phyloP scores from a whole-genome alignment of 1,140 invertebrate species.

The Polyergus mexicanus region DNA sequence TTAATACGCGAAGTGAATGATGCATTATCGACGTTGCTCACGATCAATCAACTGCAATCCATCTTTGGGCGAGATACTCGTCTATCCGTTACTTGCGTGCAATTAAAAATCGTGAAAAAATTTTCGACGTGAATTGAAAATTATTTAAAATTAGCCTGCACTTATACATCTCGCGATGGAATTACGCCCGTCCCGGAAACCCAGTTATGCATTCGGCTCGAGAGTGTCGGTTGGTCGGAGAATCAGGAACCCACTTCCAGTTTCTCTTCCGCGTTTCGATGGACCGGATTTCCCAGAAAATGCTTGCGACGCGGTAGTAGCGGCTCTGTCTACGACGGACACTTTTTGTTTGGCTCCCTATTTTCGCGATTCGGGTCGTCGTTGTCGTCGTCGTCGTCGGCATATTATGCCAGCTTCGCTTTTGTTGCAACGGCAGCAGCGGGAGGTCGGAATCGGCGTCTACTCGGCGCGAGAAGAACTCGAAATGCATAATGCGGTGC shows the following conservation, averaged over 20 bases:
- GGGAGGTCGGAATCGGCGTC: neutral
- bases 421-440: neutral
- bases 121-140: neutral
- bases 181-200: constrained; percentile 58
- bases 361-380: constrained; percentile 40
- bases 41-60: neutral
- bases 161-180: constrained; percentile 39
- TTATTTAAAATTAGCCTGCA: neutral
- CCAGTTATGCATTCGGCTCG: constrained; percentile 20
- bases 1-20: neutral
- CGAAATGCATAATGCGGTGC: constrained; percentile 28
- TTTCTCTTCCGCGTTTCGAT: neutral
- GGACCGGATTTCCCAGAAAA: constrained; percentile 9
- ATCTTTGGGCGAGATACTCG: neutral
- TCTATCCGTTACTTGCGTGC: neutral
- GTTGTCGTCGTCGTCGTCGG: neutral
- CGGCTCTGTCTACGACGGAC: constrained; percentile 16
- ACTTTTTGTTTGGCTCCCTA: constrained; percentile 9
- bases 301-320: neutral
- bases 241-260: neutral
- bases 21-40: neutral
- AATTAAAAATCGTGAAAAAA: neutral
- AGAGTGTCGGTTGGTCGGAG: neutral
- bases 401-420: constrained; percentile 20
- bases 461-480: constrained; percentile 8